Conservation (phyloP, 2,113 vertebrate species). For the Pseudorectes ferrugineus region DNA sequence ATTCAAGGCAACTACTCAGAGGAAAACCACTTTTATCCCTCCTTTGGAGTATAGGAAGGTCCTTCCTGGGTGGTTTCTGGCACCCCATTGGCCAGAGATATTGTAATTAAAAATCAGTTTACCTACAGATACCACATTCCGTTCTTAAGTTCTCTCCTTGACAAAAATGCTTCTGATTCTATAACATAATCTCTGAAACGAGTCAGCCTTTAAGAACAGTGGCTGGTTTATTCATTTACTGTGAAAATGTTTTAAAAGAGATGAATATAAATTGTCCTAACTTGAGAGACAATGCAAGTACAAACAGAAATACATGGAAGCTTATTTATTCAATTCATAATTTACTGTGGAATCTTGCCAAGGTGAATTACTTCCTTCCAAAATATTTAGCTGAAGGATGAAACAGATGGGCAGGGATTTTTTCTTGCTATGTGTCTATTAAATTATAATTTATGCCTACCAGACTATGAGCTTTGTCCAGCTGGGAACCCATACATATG, state of each 20-base stretch:
- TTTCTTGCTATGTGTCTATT: not conserved
- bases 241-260: not conserved
- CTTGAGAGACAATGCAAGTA: not conserved
- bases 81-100: not conserved
- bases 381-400: conserved; percentile 37
- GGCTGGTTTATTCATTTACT: not conserved
- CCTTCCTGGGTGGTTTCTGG: not conserved
- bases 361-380: conserved; percentile 26
- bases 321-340: not conserved
- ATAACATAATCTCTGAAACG: not conserved
- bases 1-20: not conserved
- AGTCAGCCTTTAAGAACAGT: not conserved
- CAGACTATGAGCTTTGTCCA: not conserved
- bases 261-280: not conserved
- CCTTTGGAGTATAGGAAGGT: not conserved
- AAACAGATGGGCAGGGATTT: conserved; percentile 12
- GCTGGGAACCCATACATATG: not conserved
- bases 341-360: not conserved
- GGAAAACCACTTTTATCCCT: not conserved
- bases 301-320: not conserved
- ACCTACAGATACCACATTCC: not conserved
- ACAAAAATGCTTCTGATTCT: not conserved
- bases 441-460: conserved; percentile 24
- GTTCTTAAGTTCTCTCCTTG: not conserved
- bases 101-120: not conserved